Evolutionary conservation across 1,140 invertebrate species (phyloP), one percentile per base, ranked within the genome.

Genomic region (Nasonia vitripennis): DNA sequence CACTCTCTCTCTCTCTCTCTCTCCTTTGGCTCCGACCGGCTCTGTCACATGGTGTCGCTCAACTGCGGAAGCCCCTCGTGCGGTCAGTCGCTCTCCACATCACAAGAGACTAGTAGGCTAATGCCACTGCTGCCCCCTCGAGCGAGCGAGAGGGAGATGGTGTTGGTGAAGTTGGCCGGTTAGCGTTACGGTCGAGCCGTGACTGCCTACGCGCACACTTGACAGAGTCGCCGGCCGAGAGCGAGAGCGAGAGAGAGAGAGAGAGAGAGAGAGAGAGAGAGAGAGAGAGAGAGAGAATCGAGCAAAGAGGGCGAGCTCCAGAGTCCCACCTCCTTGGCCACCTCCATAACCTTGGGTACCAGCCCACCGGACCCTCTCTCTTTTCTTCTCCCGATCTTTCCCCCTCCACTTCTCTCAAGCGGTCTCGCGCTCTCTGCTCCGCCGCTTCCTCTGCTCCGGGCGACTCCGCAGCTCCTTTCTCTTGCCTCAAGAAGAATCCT

Each of bases 271-370:
- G 89, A 91, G 23, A 27, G 27, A 27, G 27, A 27, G 27, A 27
- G 27, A 27, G 27, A 88, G 90, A 77, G 27, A n/a, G 70, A 74
- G 77, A 80, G 31, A 79, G 89, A 91, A 89, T 92, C 90, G 89
- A 92, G 91, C 55, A 88, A 90, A 89, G 90, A 91, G 89, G 90
- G 88, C 88, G 88, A 90, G n/a, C 31, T 71, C 73, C 17, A 85
- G 90, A 91, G 92, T 91, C 92, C 93, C 92, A 93, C 93, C 92
- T 93, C 91, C 88, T 91, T 90, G 90, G 90, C 93, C 92, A 93
- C 92, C 92, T 91, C 92, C 91, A 93, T 81, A 73, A 89, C 88
- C 88, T 86, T 91, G 91, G 91, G 92, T 93, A 92, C 92, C 93
- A 93, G 92, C 92, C 93, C 92, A 93, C 92, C 89, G 90, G 92